Evolutionary conservation across 2,797 vertebrate species (phyloP).

Genomic region (Rousettus madagascariensis): DNA sequence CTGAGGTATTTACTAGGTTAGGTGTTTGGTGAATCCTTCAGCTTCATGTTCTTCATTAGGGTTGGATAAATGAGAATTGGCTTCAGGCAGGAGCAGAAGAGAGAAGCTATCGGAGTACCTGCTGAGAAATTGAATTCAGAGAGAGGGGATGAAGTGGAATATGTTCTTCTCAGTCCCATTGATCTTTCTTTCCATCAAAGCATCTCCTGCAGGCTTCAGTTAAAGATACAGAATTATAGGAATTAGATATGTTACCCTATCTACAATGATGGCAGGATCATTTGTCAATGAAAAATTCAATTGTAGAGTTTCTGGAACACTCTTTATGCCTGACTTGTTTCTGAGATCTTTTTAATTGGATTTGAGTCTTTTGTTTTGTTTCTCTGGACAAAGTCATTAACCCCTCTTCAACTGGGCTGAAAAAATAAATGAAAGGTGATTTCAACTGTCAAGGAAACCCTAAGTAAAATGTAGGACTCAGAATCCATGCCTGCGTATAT

Average conservation of each 20-base stretch:
- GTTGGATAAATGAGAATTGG: slow-evolving; percentile 43
- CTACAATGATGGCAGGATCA: slow-evolving; percentile 74
- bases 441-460: neutral
- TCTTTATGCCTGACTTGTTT: slow-evolving; percentile 79
- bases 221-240: slow-evolving; percentile 76
- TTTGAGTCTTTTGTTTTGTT: slow-evolving; percentile 66
- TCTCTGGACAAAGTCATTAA: slow-evolving; percentile 71
- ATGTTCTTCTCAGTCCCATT: slow-evolving; percentile 64
- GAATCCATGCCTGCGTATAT: neutral
- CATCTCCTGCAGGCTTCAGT: slow-evolving; percentile 70
- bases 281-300: slow-evolving; percentile 80
- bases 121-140: slow-evolving; percentile 57
- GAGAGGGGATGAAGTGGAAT: slow-evolving; percentile 50
- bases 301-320: slow-evolving; percentile 76
- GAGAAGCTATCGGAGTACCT: neutral
- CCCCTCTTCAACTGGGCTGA: slow-evolving; percentile 31
- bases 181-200: slow-evolving; percentile 64
- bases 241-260: slow-evolving; percentile 74
- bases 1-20: neutral
- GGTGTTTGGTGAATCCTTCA: neutral
- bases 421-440: neutral
- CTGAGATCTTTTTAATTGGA: slow-evolving; percentile 79
- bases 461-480: neutral
- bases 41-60: slow-evolving; percentile 10
- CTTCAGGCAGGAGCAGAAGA: slow-evolving; percentile 15